Evolutionary conservation across 2,888 invertebrate genomes (phyloP), one percentile per base, ranked within the genome.

Genomic region (Encarsia formosa): DNA sequence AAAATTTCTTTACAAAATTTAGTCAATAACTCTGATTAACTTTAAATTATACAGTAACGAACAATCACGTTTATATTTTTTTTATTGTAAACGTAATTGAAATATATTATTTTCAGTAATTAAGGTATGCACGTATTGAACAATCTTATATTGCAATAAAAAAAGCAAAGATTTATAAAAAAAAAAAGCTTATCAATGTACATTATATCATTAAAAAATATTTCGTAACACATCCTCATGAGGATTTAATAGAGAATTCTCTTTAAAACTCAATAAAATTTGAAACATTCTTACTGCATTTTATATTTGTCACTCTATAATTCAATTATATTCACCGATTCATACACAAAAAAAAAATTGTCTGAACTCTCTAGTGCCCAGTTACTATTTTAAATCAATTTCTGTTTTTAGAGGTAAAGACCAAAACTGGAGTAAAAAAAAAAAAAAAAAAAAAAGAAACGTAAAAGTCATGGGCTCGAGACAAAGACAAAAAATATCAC

Each of bases 401-500:
- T 15, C 42, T 54, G 22, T 5, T 9, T 44, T 49, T 11, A 16
- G 4, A 34, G 20, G 29, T 23, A 42, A 9, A 22, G 37, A 40
- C n/a, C 35, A 19, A 26, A 35, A 31, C 11, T 5, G n/a, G 22
- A 46, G 11, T 41, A 24, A 38, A 45, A 18, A 34, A 45, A 23
- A 41, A 37, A 50, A 53, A 39, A 38, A 49, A 45, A n/a, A 26
- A 48, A 19, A 45, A 41, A 29, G 32, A 23, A 56, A 53, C 51
- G 52, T 37, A 50, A 49, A 40, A 57, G 31, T 47, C 40, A 20
- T 37, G 38, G 44, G 37, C 53, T 37, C 67, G 63, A 65, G 66
- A 67, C 65, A 63, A 67, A 67, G 67, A 65, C 65, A 68, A 65
- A 65, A 69, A 68, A 64, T 71, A 71, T 71, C 71, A 71, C 71